Conservation (phyloP, 2,113 vertebrate species). For the Grammomys dolichurus region DNA sequence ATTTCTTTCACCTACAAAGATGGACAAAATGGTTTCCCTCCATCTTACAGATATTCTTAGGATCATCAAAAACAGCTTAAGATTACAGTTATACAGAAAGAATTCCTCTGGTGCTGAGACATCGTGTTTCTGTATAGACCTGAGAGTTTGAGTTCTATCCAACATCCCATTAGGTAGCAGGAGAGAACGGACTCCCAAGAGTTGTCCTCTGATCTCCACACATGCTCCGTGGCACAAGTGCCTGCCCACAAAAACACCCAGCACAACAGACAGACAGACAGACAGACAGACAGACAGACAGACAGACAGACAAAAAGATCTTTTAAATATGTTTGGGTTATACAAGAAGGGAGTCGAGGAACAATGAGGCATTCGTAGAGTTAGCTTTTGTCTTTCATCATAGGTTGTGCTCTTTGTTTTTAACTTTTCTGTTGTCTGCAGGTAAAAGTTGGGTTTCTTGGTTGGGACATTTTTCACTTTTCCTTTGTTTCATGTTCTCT, state of each 20-base stretch:
- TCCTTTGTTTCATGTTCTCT: neutral
- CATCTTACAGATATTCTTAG: neutral
- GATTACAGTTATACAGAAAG: neutral
- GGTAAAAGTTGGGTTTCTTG: neutral
- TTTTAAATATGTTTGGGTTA: neutral
- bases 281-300: neutral
- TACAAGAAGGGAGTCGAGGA: neutral
- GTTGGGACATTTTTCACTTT: neutral
- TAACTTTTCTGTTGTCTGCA: neutral
- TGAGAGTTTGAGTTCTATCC: neutral
- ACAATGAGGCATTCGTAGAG: neutral
- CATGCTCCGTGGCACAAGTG: neutral
- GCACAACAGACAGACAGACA: neutral
- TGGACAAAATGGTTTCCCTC: neutral
- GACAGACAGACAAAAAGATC: neutral
- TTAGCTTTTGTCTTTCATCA: neutral
- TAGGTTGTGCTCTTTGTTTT: neutral
- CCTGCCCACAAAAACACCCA: neutral
- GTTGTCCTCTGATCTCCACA: neutral
- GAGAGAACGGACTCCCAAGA: neutral
- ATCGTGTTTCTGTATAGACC: neutral
- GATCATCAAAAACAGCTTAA: no score
- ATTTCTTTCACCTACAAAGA: neutral
- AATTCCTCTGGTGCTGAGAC: neutral
- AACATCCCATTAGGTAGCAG: neutral